Evolutionary conservation across 2,113 vertebrate genomes (phyloP).

Genomic region (Nothobranchius furzeri): DNA sequence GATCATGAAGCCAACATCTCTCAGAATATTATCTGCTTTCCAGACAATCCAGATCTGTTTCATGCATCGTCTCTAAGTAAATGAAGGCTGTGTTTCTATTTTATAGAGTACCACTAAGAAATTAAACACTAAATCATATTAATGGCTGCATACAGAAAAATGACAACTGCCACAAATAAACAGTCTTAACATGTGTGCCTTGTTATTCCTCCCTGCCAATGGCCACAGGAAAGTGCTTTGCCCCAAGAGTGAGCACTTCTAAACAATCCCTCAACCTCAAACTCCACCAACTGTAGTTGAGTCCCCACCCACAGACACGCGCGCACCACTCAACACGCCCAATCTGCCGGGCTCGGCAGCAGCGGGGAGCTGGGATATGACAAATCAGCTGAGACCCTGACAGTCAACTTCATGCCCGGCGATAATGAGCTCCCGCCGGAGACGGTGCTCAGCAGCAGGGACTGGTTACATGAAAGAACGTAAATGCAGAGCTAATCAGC

Average conservation of each 20-base stretch:
- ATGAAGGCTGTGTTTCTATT: no score
- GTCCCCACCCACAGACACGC: conserved; percentile 20
- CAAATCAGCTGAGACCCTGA: conserved; percentile 69
- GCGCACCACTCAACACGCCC: conserved; percentile 30
- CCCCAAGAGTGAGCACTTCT: conserved; percentile 48
- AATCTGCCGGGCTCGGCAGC: conserved; percentile 47
- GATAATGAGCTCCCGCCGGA: conserved; percentile 77
- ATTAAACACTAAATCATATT: neutral
- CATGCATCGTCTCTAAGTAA: no score
- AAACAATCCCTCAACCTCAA: conserved; percentile 20
- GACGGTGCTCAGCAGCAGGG: conserved; percentile 34
- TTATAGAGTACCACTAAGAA: no score
- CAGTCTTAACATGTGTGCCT: conserved; percentile 22
- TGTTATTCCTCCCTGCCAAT: neutral
- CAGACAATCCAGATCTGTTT: no score
- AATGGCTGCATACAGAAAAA: conserved; percentile 39
- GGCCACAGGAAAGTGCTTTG: conserved; percentile 40
- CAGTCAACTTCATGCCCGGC: conserved; percentile 70
- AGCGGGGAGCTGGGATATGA: conserved; percentile 61
- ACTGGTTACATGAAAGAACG: conserved; percentile 27
- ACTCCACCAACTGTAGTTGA: conserved; percentile 3
- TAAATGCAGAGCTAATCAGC: conserved; percentile 46
- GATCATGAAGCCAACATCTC: no score
- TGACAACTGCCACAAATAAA: conserved; percentile 38
- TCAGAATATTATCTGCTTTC: no score